Evolutionary conservation across 2,797 vertebrate genomes (phyloP), one percentile per base, ranked within the genome.

Genomic region (Cheirogaleus major): DNA sequence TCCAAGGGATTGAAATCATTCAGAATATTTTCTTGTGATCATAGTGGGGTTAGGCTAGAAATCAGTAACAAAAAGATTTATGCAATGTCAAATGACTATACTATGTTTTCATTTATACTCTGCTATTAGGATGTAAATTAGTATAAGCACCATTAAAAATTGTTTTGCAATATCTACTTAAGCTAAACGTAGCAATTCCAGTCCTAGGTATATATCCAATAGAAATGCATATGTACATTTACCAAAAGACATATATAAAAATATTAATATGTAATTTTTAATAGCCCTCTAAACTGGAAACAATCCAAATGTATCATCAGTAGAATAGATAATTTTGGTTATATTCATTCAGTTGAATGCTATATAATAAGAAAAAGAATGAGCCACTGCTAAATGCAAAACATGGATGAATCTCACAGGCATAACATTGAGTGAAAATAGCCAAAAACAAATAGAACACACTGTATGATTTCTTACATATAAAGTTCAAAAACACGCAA

Each of bases 1-100:
- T 87, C 38, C 84, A 81, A 78, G 87, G 32, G 30, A 76, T 65
- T 87, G 55, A 93, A 96, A 75, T 76, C 20, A 81, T 75, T 89
- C 72, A 65, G 35, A 69, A 38, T 52, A 22, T 89, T 63, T 92
- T 89, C 63, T 93, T 78, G 50, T 57, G 41, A 43, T 23, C 23
- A 38, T 2, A 87, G 38, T 50, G 57, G 43, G 86, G 86, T 87
- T 95, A 86, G 81, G 13, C 52, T 95, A 70, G 59, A 91, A 78
- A 67, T 81, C 69, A 76, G 1, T 86, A 65, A 57, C 35, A 70
- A 89, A 23, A 92, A 76, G 15, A 4, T 88, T 88, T 76, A 50
- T 83, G 59, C 75, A 87, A 35, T 59, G n/a, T 69, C 69, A 87
- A 69, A 81, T 92, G 59, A 92, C 27, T 88, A 7, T 14, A 30